Conservation (phyloP, 2,113 vertebrate genomes). For the Oryzias melastigma region DNA sequence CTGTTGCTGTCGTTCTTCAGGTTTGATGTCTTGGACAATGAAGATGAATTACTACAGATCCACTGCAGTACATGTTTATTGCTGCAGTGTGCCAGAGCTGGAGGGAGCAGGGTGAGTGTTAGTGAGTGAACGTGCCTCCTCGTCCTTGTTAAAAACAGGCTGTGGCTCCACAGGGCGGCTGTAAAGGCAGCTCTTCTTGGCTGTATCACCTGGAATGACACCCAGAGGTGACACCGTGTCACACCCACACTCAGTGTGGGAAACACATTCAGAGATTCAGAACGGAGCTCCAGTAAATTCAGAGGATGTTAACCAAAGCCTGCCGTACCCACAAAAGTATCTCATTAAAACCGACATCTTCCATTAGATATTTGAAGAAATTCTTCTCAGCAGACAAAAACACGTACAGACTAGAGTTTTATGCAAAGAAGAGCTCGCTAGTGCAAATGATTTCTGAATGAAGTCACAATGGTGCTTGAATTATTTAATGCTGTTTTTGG, state of each 20-base stretch:
- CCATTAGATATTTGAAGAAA: neutral
- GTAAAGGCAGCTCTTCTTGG: slow-evolving; percentile 61
- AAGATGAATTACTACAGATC: slow-evolving; percentile 59
- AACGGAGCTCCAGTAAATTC: slow-evolving; percentile 16
- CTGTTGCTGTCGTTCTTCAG: slow-evolving; percentile 43
- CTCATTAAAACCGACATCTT: slow-evolving; percentile 60
- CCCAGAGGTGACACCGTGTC: slow-evolving; percentile 70
- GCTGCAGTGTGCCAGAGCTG: slow-evolving; percentile 21
- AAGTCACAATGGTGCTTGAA: no score
- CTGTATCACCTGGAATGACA: slow-evolving; percentile 63
- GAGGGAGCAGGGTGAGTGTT: slow-evolving; percentile 12
- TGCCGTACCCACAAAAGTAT: slow-evolving; percentile 44
- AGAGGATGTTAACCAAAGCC: slow-evolving; percentile 27
- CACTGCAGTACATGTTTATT: slow-evolving; percentile 37
- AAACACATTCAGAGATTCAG: slow-evolving; percentile 20
- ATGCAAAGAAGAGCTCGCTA: no score
- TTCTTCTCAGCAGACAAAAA: neutral
- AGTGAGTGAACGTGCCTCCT: slow-evolving; percentile 29
- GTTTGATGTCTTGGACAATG: slow-evolving; percentile 60
- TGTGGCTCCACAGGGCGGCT: slow-evolving; percentile 56
- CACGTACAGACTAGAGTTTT: slow-evolving; percentile 8
- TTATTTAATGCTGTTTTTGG: no score
- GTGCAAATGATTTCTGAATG: no score
- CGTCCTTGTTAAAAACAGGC: slow-evolving; percentile 67
- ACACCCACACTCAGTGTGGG: slow-evolving; percentile 42